Percentiles rank a stretch among this genome's conserved stretches.
phyloP scores from a whole-genome alignment of 2,113 vertebrate species.

The Pelecanoides urinatrix region DNA sequence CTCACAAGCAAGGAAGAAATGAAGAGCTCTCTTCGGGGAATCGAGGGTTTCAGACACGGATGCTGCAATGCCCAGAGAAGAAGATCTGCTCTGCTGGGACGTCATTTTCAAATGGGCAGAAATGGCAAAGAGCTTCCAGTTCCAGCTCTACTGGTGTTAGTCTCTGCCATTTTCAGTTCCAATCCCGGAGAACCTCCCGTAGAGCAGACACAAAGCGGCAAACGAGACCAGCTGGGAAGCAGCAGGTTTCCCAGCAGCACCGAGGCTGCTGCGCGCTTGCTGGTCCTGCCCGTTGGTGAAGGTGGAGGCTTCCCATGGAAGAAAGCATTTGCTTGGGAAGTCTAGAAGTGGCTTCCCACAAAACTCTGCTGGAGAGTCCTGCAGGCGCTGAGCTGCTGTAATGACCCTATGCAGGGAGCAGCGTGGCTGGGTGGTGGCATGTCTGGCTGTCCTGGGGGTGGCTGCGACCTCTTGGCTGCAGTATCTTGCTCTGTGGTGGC shows the following conservation, averaged over 20 bases:
- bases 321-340: no score
- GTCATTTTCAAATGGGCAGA: neutral
- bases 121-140: neutral
- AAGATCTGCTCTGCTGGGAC: neutral
- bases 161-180: neutral
- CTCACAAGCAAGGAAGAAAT: neutral
- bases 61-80: neutral
- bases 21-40: neutral
- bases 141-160: accelerated
- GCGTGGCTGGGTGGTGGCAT: neutral
- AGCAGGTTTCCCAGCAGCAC: neutral
- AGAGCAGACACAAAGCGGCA: neutral
- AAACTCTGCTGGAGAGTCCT: neutral
- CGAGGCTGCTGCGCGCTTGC: accelerated
- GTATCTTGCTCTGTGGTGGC: neutral
- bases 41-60: neutral
- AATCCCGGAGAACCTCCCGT: neutral
- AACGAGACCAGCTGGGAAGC: neutral
- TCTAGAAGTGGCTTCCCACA: neutral
- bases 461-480: neutral
- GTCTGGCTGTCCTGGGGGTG: neutral
- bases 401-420: neutral
- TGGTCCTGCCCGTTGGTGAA: neutral
- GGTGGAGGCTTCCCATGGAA: neutral
- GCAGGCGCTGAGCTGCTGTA: neutral